Evolutionary conservation across 2,888 invertebrate genomes (phyloP), one percentile per base, ranked within the genome.

Genomic region (Lydus trimaculatus): DNA sequence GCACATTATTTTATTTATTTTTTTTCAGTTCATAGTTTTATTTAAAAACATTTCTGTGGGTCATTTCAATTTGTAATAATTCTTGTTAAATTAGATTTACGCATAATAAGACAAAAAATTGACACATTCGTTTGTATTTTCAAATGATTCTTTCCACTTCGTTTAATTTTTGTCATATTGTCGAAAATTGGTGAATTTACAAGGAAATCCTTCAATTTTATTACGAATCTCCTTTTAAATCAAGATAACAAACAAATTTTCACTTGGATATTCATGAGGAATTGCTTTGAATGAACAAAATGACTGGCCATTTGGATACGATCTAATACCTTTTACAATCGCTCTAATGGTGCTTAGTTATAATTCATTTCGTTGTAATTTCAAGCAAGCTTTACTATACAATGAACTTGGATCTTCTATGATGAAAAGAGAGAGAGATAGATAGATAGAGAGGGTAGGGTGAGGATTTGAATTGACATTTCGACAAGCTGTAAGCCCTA

Each of bases 401-500:
- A 73, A 73, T 73, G 72, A 75, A 72, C 63, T 48, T n/a, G 20
- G 63, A 70, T 68, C 43, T 43, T n/a, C n/a, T 17, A 17, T 43
- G 17, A 3, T 3, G 43, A 43, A 7, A n/a, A n/a, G n/a, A n/a
- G n/a, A n/a, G n/a, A n/a, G n/a, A n/a, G n/a, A n/a, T n/a, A n/a
- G n/a, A n/a, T n/a, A n/a, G n/a, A n/a, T n/a, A 17, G 33, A 33
- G 33, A 33, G 8, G 2, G 33, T 33, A 64, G 71, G 64, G 65
- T 67, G 70, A 72, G 72, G 67, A 73, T 72, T 72, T 71, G 71
- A 75, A 66, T 71, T 69, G 72, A 71, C 75, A 70, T 65, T 73
- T 73, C 73, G 75, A 73, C 75, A 73, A 65, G 70, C 63, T 58
- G 70, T 74, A 74, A 74, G 75, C 74, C 74, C 63, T 72, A 74